Conservation (phyloP, 2,113 vertebrate genomes). For the Barnardius zonarius region DNA sequence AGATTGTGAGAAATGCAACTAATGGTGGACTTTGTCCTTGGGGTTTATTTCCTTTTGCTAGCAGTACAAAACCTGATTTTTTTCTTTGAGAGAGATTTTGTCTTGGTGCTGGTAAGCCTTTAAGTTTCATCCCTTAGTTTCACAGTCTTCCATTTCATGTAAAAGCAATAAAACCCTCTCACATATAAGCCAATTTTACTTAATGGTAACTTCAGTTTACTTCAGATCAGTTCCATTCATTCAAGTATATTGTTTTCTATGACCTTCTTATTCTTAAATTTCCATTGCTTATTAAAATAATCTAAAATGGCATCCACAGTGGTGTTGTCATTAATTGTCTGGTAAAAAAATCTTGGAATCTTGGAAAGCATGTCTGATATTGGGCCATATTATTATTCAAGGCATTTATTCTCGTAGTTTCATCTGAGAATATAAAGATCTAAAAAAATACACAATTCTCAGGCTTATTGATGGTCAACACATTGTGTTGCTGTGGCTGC, state of each 20-base stretch:
- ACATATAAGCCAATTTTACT: fast-evolving
- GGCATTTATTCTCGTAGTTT: not conserved
- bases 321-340: not conserved
- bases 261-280: not conserved
- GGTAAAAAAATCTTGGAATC: not conserved
- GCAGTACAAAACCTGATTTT: not conserved
- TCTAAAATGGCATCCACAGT: not conserved
- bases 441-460: not conserved
- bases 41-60: not conserved
- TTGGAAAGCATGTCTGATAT: not conserved
- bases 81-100: not conserved
- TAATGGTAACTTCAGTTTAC: not conserved
- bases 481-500: not conserved
- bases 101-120: not conserved
- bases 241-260: not conserved
- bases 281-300: not conserved
- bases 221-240: not conserved
- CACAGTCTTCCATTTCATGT: not conserved
- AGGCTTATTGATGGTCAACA: not conserved
- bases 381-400: not conserved
- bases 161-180: not conserved
- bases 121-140: not conserved
- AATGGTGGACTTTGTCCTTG: not conserved
- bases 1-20: not conserved
- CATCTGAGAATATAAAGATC: not conserved